Conservation (phyloP, 2,113 vertebrate species). For the Pachypanchax playfairii region DNA sequence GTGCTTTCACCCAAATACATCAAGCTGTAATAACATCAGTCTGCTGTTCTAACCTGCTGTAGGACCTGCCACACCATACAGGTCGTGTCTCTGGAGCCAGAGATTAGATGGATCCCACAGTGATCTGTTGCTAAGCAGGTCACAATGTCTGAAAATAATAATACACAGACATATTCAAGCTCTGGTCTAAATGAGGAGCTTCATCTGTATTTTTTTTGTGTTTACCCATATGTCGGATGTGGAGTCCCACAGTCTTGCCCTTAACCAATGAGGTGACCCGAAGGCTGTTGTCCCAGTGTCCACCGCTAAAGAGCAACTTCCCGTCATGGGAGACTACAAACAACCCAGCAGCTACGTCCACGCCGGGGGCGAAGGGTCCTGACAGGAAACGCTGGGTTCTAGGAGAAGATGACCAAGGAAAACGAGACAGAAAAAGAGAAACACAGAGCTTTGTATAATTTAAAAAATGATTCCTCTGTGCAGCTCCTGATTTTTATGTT, state of each 20-base stretch:
- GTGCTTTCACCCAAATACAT: not conserved
- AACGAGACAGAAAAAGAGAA: not conserved
- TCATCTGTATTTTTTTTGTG: too few species aligned
- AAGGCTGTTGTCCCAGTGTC: conserved; percentile 97
- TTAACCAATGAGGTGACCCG: conserved; percentile 92
- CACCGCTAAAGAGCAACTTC: conserved; percentile 95
- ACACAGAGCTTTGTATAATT: too few species aligned
- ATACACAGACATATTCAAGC: not conserved
- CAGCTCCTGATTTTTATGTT: too few species aligned
- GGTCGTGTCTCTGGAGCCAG: conserved; percentile 95
- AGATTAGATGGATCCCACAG: conserved; percentile 95
- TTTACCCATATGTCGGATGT: conserved; percentile 94
- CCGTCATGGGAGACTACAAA: conserved; percentile 95
- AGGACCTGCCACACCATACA: conserved; percentile 98
- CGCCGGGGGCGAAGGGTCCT: conserved; percentile 90
- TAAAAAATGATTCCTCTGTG: too few species aligned
- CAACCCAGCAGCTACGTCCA: conserved; percentile 86
- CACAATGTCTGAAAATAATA: conserved; percentile 85
- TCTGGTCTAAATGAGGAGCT: too few species aligned
- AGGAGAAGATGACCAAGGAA: conserved; percentile 1
- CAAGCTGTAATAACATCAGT: not conserved
- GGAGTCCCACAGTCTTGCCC: conserved; percentile 89
- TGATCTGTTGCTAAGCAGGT: conserved; percentile 95
- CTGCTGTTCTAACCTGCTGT: conserved; percentile 84
- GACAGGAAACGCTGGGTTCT: conserved; percentile 90